Evolutionary conservation across 1,140 invertebrate genomes (phyloP).

Genomic region (Anagrus nilaparvatae): DNA sequence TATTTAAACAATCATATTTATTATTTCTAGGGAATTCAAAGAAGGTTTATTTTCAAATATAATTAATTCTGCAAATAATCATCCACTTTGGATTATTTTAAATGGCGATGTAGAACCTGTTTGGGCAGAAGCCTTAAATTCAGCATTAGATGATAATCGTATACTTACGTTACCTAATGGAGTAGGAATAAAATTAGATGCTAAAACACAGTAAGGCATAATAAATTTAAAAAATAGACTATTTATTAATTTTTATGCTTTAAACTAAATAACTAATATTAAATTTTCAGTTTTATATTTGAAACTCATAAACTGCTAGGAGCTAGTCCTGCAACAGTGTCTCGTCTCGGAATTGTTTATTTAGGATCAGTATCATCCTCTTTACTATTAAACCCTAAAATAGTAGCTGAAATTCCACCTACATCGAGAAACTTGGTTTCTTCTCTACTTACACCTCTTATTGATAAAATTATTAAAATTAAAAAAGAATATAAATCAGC

Average conservation of each 20-base stretch:
- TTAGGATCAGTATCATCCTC: constrained; percentile 23
- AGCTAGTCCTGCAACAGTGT: constrained; percentile 96
- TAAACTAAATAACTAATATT: no score
- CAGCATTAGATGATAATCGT: constrained; percentile 90
- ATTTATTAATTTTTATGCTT: no score
- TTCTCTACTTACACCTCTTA: constrained; percentile 19
- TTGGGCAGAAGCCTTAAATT: constrained; percentile 97
- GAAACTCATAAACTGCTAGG: constrained; percentile 89
- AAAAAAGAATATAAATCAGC: constrained; percentile 25
- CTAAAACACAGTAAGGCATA: constrained; percentile 59
- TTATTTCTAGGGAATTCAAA: constrained; percentile 33
- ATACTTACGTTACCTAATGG: constrained; percentile 92
- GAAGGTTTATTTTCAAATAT: constrained; percentile 33
- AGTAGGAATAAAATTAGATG: constrained; percentile 89
- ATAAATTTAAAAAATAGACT: background rate
- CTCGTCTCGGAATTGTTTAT: constrained; percentile 92
- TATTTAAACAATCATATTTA: constrained; percentile 2
- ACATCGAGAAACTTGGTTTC: constrained; percentile 20
- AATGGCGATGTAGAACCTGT: constrained; percentile 98
- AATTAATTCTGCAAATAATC: constrained; percentile 37
- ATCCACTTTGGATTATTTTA: constrained; percentile 81
- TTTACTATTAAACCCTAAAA: constrained; percentile 17
- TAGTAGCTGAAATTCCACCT: constrained; percentile 20
- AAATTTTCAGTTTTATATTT: constrained; percentile 67
- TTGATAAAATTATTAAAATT: constrained; percentile 27